Evolutionary conservation across 2,888 invertebrate genomes (phyloP).

Genomic region (Eupeodes luniger): DNA sequence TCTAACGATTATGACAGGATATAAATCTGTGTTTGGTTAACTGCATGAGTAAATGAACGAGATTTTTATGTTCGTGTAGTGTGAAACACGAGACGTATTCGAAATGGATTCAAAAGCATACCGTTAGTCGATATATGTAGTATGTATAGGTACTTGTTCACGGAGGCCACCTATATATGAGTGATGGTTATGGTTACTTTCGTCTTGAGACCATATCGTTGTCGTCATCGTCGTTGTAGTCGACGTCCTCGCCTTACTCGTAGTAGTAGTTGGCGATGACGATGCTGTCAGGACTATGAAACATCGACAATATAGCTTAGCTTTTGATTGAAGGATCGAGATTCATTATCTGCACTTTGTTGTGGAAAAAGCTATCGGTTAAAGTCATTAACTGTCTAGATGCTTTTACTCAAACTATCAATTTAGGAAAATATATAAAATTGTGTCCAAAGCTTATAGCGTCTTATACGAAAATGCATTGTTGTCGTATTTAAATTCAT

Average conservation of each 20-base stretch:
- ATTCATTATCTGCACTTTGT: constrained; percentile 65
- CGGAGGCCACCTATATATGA: constrained; percentile 15
- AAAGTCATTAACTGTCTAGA: constrained; percentile 49
- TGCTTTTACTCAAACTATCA: constrained; percentile 14
- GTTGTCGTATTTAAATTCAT: too few species aligned
- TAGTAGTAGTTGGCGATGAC: constrained; percentile 8
- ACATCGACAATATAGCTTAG: constrained; percentile 57
- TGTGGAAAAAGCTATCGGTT: constrained; percentile 47
- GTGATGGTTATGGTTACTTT: constrained; percentile 59
- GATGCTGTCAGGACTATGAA: constrained; percentile 43
- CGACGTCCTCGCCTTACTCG: neutral
- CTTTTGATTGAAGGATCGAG: constrained; percentile 73
- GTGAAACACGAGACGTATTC: constrained; percentile 74
- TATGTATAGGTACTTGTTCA: neutral
- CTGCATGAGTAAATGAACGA: constrained; percentile 76
- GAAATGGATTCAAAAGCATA: constrained; percentile 68
- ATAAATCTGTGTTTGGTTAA: constrained; percentile 77
- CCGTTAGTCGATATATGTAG: constrained; percentile 30
- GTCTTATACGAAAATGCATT: neutral
- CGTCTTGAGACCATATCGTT: constrained; percentile 37
- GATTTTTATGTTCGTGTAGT: constrained; percentile 75
- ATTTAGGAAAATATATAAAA: neutral
- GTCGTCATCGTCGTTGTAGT: too few species aligned
- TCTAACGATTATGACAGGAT: constrained; percentile 76
- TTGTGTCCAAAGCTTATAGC: neutral